A percentile compares a stretch with the other conserved stretches of the same genome.
Conservation (phyloP, 2,888 invertebrate species). For the Cistogaster globosa region DNA sequence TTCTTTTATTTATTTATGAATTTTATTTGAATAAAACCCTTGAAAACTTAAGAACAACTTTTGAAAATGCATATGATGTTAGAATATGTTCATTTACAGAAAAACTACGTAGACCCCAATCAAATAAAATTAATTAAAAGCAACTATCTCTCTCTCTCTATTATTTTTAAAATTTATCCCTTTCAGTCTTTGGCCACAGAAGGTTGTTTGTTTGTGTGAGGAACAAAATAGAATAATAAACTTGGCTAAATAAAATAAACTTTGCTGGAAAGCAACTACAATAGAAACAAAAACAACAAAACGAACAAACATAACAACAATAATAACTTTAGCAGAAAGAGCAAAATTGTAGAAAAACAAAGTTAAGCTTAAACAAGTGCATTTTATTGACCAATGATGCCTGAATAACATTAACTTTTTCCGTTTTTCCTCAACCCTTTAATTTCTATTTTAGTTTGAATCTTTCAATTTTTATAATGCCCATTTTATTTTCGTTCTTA, state of each 20-base stretch:
- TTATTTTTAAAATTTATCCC: background rate
- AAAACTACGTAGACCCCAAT: slow-evolving; percentile 29
- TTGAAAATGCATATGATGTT: slow-evolving; percentile 45
- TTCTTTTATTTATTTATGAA: background rate
- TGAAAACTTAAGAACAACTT: slow-evolving; percentile 55
- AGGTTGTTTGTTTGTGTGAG: slow-evolving; percentile 26
- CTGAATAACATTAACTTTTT: slow-evolving; percentile 64
- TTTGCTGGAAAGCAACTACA: slow-evolving; percentile 31
- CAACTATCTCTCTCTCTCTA: background rate
- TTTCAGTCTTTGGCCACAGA: slow-evolving; percentile 26
- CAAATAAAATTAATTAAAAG: slow-evolving; percentile 68
- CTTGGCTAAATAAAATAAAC: slow-evolving; percentile 55
- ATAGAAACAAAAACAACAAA: background rate
- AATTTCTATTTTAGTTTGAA: slow-evolving; percentile 2
- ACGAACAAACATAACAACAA: background rate
- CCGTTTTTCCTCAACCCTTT: background rate
- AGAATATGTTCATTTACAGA: slow-evolving; percentile 23
- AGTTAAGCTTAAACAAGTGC: slow-evolving; percentile 62
- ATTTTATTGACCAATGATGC: slow-evolving; percentile 68
- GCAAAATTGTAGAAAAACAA: slow-evolving; percentile 53
- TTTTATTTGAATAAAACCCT: slow-evolving; percentile 45
- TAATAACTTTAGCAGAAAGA: slow-evolving; percentile 3
- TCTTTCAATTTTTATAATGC: slow-evolving; percentile 37
- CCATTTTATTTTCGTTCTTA: slow-evolving; percentile 29
- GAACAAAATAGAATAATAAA: slow-evolving; percentile 41